Base-by-base conservation (phyloP, 2,113 vertebrate species). In the Lepisosteus osseus region DNA sequence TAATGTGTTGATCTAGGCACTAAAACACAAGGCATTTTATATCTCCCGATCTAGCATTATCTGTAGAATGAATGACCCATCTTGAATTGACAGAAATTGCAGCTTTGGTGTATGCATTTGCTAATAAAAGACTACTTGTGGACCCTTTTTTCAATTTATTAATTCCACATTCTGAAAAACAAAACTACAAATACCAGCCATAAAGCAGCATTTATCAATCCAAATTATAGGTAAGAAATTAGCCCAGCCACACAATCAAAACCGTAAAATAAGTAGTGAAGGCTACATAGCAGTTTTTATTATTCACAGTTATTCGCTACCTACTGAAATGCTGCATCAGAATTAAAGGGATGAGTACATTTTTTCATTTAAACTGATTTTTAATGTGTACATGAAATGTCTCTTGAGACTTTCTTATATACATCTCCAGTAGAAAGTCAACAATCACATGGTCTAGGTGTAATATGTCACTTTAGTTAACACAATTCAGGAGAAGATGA, bases 261-360 rank as follows among this genome's bases (percentile, higher is more conserved):
- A 59, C 57, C 11, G 57, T 8, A 29, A 13, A 59, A 14, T 59
- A 5, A 59, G 3, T 5, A 59, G n/a, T 13, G 14, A 13, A 59
- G 9, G 14, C 12, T 59, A 15, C n/a, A n/a, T 14, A 13, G 12
- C n/a, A 64, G 45, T 63, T 14, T 73, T 68, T 68, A 54, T 73
- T 73, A 62, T 73, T 68, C 59, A 57, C 67, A 15, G 56, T 62
- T n/a, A 45, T 72, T 7, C 9, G 67, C 71, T 62, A 62, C 47
- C 44, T 61, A 62, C 29, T 13, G 62, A 73, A 67, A 54, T 43
- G 43, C 66, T 61, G 65, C 45, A 67, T 61, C 57, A 59, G 65
- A 61, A 57, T 61, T 73, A 47, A 61, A 57, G 43, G 43, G 15
- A 40, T 6, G 61, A 67, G 43, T n/a, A 54, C 44, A 54, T 59